These are phyloP conservation scores for Machimus rusticus DNA, from an alignment of 2,888 invertebrate species.

Conservation along the genomic window DNA sequence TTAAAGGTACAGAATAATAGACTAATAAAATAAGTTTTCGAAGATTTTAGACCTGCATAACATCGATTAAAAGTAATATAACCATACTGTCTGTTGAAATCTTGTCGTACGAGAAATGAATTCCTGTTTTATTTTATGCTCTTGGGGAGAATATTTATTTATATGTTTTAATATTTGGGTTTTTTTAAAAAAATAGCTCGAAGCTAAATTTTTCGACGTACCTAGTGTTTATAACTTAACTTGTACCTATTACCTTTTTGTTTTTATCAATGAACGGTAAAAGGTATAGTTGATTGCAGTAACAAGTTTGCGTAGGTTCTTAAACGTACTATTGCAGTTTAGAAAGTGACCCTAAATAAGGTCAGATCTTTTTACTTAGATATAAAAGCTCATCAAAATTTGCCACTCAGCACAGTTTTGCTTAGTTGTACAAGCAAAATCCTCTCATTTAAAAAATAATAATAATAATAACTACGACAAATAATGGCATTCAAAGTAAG, in stretches of 20 bases:
- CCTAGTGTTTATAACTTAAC: no score
- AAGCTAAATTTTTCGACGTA: neutral
- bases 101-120: no score
- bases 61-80: no score
- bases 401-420: neutral
- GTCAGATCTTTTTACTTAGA: neutral
- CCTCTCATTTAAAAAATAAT: neutral
- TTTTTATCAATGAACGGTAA: no score
- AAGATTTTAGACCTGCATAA: no score
- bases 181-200: neutral
- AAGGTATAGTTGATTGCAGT: neutral
- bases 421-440: neutral
- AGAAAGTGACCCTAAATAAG: neutral
- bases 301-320: neutral
- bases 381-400: neutral
- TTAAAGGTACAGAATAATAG: no score
- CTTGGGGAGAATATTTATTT: no score
- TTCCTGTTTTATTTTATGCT: no score
- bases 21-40: no score
- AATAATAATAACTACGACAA: neutral
- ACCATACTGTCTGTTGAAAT: no score
- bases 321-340: neutral
- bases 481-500: neutral
- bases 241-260: no score
- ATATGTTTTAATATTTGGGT: no score